These are phyloP conservation scores for Etia nguti DNA, from an alignment of 2,113 vertebrate species.

Conservation along the genomic window DNA sequence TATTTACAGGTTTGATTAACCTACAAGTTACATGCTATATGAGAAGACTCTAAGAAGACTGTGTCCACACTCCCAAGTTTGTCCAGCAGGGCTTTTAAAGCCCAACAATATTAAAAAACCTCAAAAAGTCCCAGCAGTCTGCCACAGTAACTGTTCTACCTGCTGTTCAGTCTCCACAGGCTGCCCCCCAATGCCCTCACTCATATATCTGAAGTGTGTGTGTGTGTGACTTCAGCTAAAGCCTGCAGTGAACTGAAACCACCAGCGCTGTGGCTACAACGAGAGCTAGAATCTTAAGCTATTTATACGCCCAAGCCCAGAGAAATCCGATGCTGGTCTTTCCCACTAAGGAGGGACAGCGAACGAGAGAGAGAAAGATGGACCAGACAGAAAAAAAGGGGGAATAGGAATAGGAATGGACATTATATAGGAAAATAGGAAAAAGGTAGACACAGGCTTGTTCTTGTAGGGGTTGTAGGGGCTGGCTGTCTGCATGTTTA, in stretches of 20 bases:
- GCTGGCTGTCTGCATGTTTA: slow-evolving; percentile 26
- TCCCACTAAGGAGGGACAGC: slow-evolving; percentile 42
- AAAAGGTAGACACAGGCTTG: not conserved
- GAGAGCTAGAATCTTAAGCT: slow-evolving; percentile 49
- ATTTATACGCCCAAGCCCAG: slow-evolving; percentile 54
- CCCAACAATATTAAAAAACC: slow-evolving; percentile 32
- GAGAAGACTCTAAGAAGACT: not conserved
- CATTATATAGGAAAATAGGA: not conserved
- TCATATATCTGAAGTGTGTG: not conserved
- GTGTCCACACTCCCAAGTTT: not conserved
- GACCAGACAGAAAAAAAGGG: not conserved
- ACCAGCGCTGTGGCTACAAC: slow-evolving; percentile 35
- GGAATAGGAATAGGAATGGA: not conserved
- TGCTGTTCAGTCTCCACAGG: slow-evolving; percentile 6
- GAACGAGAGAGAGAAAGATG: not conserved
- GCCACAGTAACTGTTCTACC: slow-evolving; percentile 21
- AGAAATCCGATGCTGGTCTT: slow-evolving; percentile 60
- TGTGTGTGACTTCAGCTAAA: slow-evolving; percentile 24
- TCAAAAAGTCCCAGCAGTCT: not conserved
- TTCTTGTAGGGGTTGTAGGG: not conserved
- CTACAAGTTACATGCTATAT: not conserved
- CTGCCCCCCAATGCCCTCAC: not conserved
- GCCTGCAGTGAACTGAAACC: slow-evolving; percentile 51
- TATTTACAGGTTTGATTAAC: not conserved
- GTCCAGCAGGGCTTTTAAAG: slow-evolving; percentile 20